A percentile compares a stretch with the other conserved stretches of the same genome.
Conservation (phyloP, 2,888 invertebrate genomes). For the Harmothoe impar region DNA sequence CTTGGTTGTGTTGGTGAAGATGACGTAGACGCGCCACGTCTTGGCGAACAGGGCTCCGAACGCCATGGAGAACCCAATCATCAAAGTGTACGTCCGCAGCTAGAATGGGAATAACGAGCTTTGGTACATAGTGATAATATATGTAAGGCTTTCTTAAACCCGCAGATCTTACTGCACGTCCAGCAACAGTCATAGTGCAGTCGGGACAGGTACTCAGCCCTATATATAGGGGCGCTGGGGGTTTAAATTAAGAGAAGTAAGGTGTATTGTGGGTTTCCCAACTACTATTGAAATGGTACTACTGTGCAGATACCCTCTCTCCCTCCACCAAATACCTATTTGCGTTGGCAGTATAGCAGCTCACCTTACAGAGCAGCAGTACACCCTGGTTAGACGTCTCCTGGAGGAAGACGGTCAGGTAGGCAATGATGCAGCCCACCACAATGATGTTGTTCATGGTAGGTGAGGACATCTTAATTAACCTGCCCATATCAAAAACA, state of each 20-base stretch:
- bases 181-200: too few relatives aligned
- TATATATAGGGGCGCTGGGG: too few relatives aligned
- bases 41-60: conserved; percentile 62
- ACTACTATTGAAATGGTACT: too few relatives aligned
- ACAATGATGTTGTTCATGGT: conserved; percentile 69
- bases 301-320: too few relatives aligned
- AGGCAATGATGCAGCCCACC: conserved; percentile 64
- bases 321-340: too few relatives aligned
- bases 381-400: neutral
- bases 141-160: too few relatives aligned
- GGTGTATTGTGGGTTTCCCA: too few relatives aligned
- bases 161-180: too few relatives aligned
- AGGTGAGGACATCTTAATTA: conserved; percentile 70
- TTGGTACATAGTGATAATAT: too few relatives aligned
- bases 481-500: conserved; percentile 46
- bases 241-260: too few relatives aligned
- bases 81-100: conserved; percentile 34
- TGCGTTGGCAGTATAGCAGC: too few relatives aligned
- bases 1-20: conserved; percentile 57
- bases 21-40: conserved; percentile 59
- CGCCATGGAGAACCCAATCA: conserved; percentile 49
- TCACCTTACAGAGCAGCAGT: neutral
- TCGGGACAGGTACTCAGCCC: too few relatives aligned
- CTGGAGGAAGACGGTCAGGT: conserved; percentile 46
- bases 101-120: conserved; percentile 27